Base-by-base conservation (phyloP, 2,797 vertebrate species). In the Macropodus opercularis region DNA sequence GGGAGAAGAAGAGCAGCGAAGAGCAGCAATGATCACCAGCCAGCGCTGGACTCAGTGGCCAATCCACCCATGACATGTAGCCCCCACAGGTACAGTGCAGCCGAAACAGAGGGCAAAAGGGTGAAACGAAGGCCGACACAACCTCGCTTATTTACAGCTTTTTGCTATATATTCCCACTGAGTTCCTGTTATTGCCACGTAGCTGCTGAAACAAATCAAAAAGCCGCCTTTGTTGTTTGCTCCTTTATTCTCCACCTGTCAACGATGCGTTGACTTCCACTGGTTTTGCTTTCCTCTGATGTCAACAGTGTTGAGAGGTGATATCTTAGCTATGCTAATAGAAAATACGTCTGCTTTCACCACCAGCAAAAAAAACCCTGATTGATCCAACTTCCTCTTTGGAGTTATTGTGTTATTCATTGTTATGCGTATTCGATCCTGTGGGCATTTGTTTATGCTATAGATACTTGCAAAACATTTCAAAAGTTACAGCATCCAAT, bases 161-260 rank as follows among this genome's bases (percentile, higher is more conserved):
- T 63, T 51, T 39, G 26, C 39, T 26, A 21, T n/a, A 22, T 0
- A 18, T 38, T 41, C 27, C n/a, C 8, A n/a, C 32, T 35, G 42
- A 63, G 40, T 8, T 35, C 8, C 15, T 0, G 2, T 55, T 60
- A 53, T 38, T 67, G 51, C 23, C 65, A 77, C 36, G 55, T 60
- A 43, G 43, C 26, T 46, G 40, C 19, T 46, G 74, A 60, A 69
- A 67, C 38, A 49, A 47, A 74, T 79, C 62, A 65, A 71, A 83
- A 59, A 0, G 3, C 24, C 48, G 41, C 8, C 18, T 73, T 56
- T 81, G 53, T 58, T 74, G 49, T 72, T 74, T 31, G 17, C 12
- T 39, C 29, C 51, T 69, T 79, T 56, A 18, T 57, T 65, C 44
- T n/a, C 29, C 44, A n/a, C 40, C 15, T 49, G 66, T 78, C 63